Base-by-base conservation (phyloP, 2,888 invertebrate genomes). In the Hypsopygia costalis region DNA sequence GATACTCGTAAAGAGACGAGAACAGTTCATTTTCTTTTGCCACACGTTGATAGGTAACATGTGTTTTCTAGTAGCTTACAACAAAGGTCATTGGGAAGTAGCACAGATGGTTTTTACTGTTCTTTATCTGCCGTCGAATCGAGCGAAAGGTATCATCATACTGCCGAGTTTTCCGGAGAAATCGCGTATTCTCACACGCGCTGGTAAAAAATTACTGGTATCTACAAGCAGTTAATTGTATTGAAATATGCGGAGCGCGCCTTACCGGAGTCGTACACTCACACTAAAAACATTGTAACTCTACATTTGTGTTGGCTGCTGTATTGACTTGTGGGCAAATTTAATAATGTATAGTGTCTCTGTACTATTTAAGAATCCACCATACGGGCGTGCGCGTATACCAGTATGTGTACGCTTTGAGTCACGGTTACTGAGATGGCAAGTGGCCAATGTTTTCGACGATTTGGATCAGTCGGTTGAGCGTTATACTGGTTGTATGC, bases 11-110 rank as follows among this genome's bases (percentile, higher is more conserved):
- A 16, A 16, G 16, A 16, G 16, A 16, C 4, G 16, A 16, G 16
- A 16, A n/a, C n/a, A n/a, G n/a, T n/a, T n/a, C n/a, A 28, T 43
- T 46, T 48, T 40, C 44, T 38, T 40, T 43, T 40, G 1, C 16
- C 25, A 36, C 33, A 11, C 34, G 36, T 41, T 41, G 47, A 46
- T 43, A 46, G 39, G 39, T 28, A 40, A 47, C 40, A 38, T 36
- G 43, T 49, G 43, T 52, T 62, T 62, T 69, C 71, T 68, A 69
- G 62, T 60, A 63, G 64, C 61, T 63, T 64, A 64, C 71, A 79
- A 81, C 80, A 81, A 82, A 83, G 81, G 80, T 82, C 81, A 85
- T 75, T 81, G 81, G 72, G 78, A 86, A 83, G 77, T 82, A 57
- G 83, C 67, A 72, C 85, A 76, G 62, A 56, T 57, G 2, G 76